A percentile compares a stretch with the other conserved stretches of the same genome.
phyloP scores from a whole-genome alignment of 2,113 vertebrate species.

The Seriola quinqueradiata region DNA sequence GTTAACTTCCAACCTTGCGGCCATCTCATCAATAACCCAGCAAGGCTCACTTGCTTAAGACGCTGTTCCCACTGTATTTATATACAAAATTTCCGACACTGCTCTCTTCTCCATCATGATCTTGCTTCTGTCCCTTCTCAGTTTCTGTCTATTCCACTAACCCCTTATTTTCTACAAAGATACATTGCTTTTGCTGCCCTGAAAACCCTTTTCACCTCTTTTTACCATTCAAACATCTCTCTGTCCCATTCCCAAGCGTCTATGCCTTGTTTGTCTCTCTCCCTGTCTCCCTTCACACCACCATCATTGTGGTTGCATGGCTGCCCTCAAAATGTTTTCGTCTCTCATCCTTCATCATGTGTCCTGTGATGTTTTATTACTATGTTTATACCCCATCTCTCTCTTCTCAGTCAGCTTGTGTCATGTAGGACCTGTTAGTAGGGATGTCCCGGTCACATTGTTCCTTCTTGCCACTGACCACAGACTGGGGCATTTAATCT shows the following conservation, averaged over 20 bases:
- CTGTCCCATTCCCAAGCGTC: constrained; percentile 19
- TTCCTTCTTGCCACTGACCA: neutral
- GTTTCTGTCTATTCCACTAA: constrained; percentile 7
- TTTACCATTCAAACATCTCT: constrained; percentile 5
- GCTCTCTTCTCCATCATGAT: constrained; percentile 18
- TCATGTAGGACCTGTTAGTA: constrained; percentile 3
- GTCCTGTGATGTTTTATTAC: constrained; percentile 27
- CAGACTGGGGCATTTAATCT: neutral
- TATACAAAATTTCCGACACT: constrained; percentile 32
- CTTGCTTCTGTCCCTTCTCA: constrained; percentile 2
- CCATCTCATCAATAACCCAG: constrained; percentile 72
- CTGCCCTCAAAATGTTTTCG: constrained; percentile 21
- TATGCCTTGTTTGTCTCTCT: constrained; percentile 47
- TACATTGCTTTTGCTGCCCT: neutral
- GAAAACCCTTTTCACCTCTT: neutral
- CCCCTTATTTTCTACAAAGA: neutral
- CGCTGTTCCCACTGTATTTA: constrained; percentile 42
- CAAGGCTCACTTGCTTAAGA: constrained; percentile 57
- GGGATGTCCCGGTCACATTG: constrained; percentile 1
- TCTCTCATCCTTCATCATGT: constrained; percentile 18
- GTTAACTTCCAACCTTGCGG: constrained; percentile 55
- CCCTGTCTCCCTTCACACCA: constrained; percentile 5
- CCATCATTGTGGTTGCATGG: constrained; percentile 49
- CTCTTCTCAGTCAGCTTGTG: neutral
- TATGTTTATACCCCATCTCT: neutral